Percentiles rank a stretch among this genome's conserved stretches.
These are phyloP conservation scores for Rhyacophila brunnea DNA, from an alignment of 1,140 invertebrate species.

Conservation along the genomic window DNA sequence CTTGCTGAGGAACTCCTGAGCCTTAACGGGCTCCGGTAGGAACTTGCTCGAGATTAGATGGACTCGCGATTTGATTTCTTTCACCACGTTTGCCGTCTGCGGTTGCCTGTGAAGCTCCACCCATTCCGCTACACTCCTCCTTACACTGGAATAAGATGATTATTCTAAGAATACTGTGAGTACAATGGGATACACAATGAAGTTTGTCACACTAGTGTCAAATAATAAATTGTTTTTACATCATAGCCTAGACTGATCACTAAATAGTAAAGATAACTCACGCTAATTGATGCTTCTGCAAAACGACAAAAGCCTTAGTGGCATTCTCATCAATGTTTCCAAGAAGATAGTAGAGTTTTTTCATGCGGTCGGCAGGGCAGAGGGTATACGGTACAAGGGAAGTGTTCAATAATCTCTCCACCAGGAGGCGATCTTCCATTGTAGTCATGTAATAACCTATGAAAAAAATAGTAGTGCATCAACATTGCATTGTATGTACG, in stretches of 20 bases:
- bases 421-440: constrained; percentile 76
- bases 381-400: constrained; percentile 93
- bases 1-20: constrained; percentile 87
- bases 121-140: constrained; percentile 82
- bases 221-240: too few relatives aligned
- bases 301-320: constrained; percentile 91
- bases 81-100: constrained; percentile 61
- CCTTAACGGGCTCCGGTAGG: constrained; percentile 91
- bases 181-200: too few relatives aligned
- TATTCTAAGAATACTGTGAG: too few relatives aligned
- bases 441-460: constrained; percentile 58
- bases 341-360: constrained; percentile 88
- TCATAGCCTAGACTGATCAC: too few relatives aligned
- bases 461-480: too few relatives aligned
- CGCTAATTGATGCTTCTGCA: constrained; percentile 88
- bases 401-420: constrained; percentile 93
- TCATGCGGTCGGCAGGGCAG: constrained; percentile 85
- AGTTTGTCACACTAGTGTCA: too few relatives aligned
- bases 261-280: constrained; percentile 9
- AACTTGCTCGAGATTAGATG: constrained; percentile 60
- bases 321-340: constrained; percentile 94
- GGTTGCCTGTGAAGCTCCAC: constrained; percentile 75
- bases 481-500: too few relatives aligned
- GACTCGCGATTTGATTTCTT: constrained; percentile 61
- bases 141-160: constrained; percentile 57